Evolutionary conservation across 2,113 vertebrate genomes (phyloP).

Genomic region (Tetrao urogallus): DNA sequence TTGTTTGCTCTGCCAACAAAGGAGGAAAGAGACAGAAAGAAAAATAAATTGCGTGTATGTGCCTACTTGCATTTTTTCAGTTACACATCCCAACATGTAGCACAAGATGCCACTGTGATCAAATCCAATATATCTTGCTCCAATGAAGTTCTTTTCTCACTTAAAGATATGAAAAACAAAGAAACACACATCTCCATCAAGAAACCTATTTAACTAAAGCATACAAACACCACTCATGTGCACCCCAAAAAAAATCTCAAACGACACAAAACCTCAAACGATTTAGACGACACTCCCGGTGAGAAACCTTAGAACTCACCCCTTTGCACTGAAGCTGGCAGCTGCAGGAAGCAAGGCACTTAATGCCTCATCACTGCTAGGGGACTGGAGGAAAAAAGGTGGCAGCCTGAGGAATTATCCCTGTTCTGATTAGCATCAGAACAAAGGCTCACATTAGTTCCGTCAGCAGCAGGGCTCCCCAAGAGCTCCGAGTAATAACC

Average conservation of each 20-base stretch:
- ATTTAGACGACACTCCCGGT: not conserved
- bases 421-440: constrained; percentile 28
- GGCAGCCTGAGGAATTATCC: not conserved
- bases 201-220: not conserved
- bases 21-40: not conserved
- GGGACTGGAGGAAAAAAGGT: not conserved
- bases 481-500: constrained; percentile 25
- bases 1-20: not conserved
- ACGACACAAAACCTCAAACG: not conserved
- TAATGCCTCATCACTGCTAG: not conserved
- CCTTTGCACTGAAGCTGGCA: not conserved
- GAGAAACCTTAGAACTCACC: not conserved
- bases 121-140: not conserved
- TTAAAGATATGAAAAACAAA: not conserved
- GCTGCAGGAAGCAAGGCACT: not conserved
- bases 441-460: constrained; percentile 37
- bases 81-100: not conserved
- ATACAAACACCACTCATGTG: not conserved
- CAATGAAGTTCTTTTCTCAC: not conserved
- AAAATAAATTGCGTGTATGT: not conserved
- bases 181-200: not conserved
- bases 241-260: not conserved
- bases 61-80: not conserved
- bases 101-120: not conserved
- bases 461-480: constrained; percentile 2